Base-by-base conservation (phyloP, 2,888 invertebrate genomes). In the Papilio gigon region DNA sequence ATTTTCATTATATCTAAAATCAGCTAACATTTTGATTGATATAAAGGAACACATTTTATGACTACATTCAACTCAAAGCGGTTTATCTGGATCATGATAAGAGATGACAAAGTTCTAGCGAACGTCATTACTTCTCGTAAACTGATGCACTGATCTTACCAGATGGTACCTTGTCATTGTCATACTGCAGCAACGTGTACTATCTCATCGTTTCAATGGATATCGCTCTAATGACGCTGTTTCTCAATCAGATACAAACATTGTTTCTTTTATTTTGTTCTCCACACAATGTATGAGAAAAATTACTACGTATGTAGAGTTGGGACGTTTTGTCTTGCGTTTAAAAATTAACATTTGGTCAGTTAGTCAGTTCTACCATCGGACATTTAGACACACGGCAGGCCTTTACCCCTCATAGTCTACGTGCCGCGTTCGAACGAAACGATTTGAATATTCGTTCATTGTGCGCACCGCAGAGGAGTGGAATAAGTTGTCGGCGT, bases 21-120 rank as follows among this genome's bases (percentile, higher is more conserved):
- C 11, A 44, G 17, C 27, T 47, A 75, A 78, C 77, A 81, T 83
- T 81, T 82, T 84, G 81, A 84, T 77, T 81, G 85, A 86, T 71
- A 85, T 84, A 85, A 85, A 82, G 72, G 78, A 78, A 81, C 84
- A 84, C 85, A 83, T 85, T 83, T 83, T 79, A 77, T 77, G 74
- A 74, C 68, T 72, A 71, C 53, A 56, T 56, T 56, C 53, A 56
- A 53, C 70, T 71, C 70, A 71, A 70, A 72, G 73, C 68, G 64
- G 69, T 76, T 85, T 84, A 84, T 85, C 84, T 70, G 35, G 65
- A 85, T 85, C 84, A 80, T 84, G 86, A 85, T 85, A 67, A 61
- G 44, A n/a, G n/a, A n/a, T n/a, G n/a, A 63, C 62, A 58, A 27
- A 37, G 67, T 70, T 69, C 68, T 30, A 44, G 70, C 65, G 63